Conservation (phyloP, 92 coral and sea anemone genomes). For the Palythoa grandis region DNA sequence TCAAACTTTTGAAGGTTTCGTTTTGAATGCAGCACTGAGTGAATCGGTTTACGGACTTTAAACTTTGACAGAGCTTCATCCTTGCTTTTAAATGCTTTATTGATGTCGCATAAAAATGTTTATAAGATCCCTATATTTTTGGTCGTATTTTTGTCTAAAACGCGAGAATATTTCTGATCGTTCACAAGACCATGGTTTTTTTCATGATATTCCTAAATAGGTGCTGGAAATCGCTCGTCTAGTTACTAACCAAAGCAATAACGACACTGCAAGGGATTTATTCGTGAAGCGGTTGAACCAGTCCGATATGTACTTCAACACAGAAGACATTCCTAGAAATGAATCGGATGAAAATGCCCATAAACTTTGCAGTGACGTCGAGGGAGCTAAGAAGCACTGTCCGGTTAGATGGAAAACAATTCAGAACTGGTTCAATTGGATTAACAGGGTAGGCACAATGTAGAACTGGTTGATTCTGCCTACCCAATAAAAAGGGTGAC, state of each 20-base stretch:
- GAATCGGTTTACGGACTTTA: no score
- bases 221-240: conserved; percentile 75
- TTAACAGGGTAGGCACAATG: conserved; percentile 32
- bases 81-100: no score
- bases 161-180: no score
- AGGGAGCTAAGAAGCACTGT: conserved; percentile 85
- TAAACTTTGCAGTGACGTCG: conserved; percentile 71
- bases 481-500: not conserved
- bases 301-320: conserved; percentile 75
- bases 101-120: no score
- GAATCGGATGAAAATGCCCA: conserved; percentile 91
- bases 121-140: no score
- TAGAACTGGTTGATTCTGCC: not conserved
- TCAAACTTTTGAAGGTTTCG: no score
- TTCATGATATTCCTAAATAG: conserved; percentile 38
- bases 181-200: no score
- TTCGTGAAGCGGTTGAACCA: conserved; percentile 64
- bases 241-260: conserved; percentile 66
- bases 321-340: conserved; percentile 76
- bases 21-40: no score
- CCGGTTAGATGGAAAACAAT: conserved; percentile 85
- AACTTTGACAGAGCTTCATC: no score
- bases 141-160: no score
- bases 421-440: conserved; percentile 77
- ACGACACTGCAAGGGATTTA: conserved; percentile 64